Base-by-base conservation (phyloP, 2,888 invertebrate genomes). In the Caenorhabditis virilis region DNA sequence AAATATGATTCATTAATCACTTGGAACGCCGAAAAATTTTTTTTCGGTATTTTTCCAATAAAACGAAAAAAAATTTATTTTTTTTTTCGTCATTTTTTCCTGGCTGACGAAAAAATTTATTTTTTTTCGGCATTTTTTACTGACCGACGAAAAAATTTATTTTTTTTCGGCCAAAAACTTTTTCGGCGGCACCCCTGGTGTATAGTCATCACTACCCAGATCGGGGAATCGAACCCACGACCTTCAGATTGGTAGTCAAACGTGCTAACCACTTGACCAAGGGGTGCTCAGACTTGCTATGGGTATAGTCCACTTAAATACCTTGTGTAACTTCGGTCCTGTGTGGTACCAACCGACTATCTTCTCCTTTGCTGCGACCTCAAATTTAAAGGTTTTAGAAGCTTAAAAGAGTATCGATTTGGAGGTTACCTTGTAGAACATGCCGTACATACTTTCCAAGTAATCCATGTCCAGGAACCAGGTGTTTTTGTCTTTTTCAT, bases 331-430 rank as follows among this genome's bases (percentile, higher is more conserved):
- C 86, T 98, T 98, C 0, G 98, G 98, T 0, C 98, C 98, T 23
- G 98, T 98, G 86, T 99, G 98, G 86, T 99, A 99, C 98, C 98
- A 99, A 56, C 98, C 98, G 35, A 99, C 97, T 59, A 99, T 92
- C 83, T 93, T 91, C 85, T 98, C 98, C 56, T 94, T 88, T 5
- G 97, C 89, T 88, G 78, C 74, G 71, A 82, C 69, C 65, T 68
- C 25, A 16, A 64, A 60, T 20, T 15, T 38, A 16, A 35, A 16
- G 13, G 15, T 47, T 43, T n/a, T 25, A 25, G 15, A 42, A 20
- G 7, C 30, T 2, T 25, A 27, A 2, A n/a, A 45, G 11, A 7
- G 25, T n/a, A 23, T 20, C 1, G 16, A 18, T 23, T 2, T 30
- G 16, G 22, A 6, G 25, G 20, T 2, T 0, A 99, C 98, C 87